Conservation (phyloP, 2,888 invertebrate genomes). For the Lepidocyrtoides sp. region DNA sequence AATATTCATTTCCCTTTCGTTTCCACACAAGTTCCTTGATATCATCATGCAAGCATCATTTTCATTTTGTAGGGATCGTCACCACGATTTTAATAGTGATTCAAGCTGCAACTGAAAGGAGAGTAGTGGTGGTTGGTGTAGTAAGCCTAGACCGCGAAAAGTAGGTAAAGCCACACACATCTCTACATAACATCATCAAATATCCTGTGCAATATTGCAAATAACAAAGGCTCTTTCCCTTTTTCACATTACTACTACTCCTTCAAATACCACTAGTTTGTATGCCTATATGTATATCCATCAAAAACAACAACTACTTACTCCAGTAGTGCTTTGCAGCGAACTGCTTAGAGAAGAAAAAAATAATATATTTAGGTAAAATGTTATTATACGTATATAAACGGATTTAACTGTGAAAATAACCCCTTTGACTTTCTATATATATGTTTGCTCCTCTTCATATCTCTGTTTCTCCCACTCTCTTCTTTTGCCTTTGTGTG, state of each 20-base stretch:
- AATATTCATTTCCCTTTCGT: not conserved
- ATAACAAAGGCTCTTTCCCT: constrained; percentile 63
- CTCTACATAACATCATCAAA: constrained; percentile 78
- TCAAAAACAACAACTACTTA: not conserved
- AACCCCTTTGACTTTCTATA: constrained; percentile 40
- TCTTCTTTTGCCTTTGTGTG: not conserved
- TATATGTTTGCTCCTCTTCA: no score
- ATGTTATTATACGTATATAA: constrained; percentile 24
- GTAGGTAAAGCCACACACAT: constrained; percentile 69
- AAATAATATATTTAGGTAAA: constrained; percentile 1
- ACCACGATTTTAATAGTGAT: constrained; percentile 63
- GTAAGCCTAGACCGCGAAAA: constrained; percentile 63
- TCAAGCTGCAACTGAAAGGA: constrained; percentile 60
- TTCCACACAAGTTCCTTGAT: constrained; percentile 7
- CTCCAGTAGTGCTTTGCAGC: not conserved
- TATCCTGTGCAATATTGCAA: constrained; percentile 74
- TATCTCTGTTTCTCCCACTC: no score
- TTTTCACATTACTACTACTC: not conserved
- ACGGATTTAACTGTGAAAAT: constrained; percentile 1
- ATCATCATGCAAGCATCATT: constrained; percentile 44
- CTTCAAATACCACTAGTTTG: not conserved
- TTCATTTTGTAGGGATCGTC: constrained; percentile 49
- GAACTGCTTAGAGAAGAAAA: not conserved
- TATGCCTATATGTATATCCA: not conserved
- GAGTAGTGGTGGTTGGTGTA: constrained; percentile 35